A percentile compares a stretch with the other conserved stretches of the same genome.
Evolutionary conservation across 2,797 vertebrate genomes (phyloP).

Genomic region (Taeniopygia guttata): DNA sequence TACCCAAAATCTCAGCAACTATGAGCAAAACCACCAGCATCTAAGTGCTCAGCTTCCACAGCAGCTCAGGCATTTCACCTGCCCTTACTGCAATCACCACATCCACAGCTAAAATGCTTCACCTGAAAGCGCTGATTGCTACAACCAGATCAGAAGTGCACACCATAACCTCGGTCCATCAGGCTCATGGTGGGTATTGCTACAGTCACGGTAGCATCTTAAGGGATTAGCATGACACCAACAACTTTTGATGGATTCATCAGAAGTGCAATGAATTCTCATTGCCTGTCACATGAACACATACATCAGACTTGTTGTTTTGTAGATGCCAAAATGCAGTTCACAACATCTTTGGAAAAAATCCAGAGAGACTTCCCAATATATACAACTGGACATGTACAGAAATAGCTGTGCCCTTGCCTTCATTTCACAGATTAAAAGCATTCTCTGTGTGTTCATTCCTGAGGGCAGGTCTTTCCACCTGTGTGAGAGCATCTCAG

Average conservation of each 20-base stretch:
- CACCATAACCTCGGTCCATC: neutral
- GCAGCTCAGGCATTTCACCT: neutral
- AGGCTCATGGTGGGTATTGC: neutral
- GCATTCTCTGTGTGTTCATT: neutral
- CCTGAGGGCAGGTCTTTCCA: neutral
- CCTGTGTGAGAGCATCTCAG: neutral
- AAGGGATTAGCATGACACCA: neutral
- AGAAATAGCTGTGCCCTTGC: neutral
- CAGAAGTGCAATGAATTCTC: neutral
- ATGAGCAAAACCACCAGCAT: neutral
- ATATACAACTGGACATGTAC: neutral
- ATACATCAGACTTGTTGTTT: neutral
- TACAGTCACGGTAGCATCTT: neutral
- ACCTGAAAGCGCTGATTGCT: neutral
- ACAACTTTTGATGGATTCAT: neutral
- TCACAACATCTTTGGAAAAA: neutral
- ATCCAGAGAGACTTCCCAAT: neutral
- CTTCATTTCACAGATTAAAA: neutral
- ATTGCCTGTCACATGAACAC: neutral
- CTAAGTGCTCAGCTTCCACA: neutral
- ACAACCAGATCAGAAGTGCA: accelerated
- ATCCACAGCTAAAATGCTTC: neutral
- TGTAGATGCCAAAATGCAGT: neutral
- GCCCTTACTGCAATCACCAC: neutral
- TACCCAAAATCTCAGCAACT: neutral